Evolutionary conservation across 2,888 invertebrate species (phyloP).

Genomic region (Malthinus flaveolus): DNA sequence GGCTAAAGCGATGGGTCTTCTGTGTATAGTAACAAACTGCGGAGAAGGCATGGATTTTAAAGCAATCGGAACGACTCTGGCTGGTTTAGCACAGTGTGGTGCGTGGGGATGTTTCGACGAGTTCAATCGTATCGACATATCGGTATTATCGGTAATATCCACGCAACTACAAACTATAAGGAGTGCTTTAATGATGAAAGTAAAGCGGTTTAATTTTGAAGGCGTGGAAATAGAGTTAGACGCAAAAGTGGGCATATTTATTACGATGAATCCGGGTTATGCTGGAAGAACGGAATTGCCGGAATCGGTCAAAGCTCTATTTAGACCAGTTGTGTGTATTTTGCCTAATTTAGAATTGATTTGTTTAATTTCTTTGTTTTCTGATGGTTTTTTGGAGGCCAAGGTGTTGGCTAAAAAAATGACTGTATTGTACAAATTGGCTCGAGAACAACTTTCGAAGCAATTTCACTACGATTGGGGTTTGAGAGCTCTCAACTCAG

Average conservation of each 20-base stretch:
- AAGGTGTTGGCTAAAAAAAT: conserved; percentile 93
- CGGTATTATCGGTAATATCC: conserved; percentile 90
- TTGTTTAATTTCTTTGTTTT: conserved; percentile 88
- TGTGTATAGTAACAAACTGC: conserved; percentile 88
- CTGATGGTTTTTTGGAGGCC: conserved; percentile 88
- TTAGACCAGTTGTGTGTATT: conserved; percentile 90
- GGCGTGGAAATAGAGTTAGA: conserved; percentile 78
- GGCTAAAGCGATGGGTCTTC: conserved; percentile 83
- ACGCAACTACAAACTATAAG: conserved; percentile 89
- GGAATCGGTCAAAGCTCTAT: conserved; percentile 88
- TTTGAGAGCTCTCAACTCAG: conserved; percentile 86
- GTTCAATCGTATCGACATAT: conserved; percentile 91
- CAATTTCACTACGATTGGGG: conserved; percentile 96
- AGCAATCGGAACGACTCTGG: conserved; percentile 76
- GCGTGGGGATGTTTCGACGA: conserved; percentile 97
- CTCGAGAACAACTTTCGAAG: conserved; percentile 85
- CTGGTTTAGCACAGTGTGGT: conserved; percentile 82
- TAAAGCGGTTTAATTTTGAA: conserved; percentile 68
- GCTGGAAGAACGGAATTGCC: conserved; percentile 90
- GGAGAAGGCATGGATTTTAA: conserved; percentile 93
- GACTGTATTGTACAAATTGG: conserved; percentile 87
- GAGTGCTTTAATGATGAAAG: conserved; percentile 76
- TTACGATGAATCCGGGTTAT: conserved; percentile 95
- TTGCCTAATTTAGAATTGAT: conserved; percentile 91
- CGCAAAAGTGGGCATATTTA: conserved; percentile 87